Conservation (phyloP, 2,888 invertebrate genomes). For the Galerucella pusilla region DNA sequence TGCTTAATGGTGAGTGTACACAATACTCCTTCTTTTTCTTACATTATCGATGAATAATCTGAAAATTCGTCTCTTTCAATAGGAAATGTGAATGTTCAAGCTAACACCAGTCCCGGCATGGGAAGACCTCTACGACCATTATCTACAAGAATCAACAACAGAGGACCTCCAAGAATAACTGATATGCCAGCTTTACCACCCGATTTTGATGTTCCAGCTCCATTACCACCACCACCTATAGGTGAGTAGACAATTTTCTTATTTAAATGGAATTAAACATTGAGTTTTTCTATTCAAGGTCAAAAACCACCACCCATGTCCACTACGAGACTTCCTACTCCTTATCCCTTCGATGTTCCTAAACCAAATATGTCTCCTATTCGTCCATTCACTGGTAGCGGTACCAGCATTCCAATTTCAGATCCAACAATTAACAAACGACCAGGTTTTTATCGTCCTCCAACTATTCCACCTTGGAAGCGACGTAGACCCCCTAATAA, state of each 20-base stretch:
- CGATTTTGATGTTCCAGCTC: slow-evolving; percentile 72
- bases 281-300: slow-evolving; percentile 48
- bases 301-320: slow-evolving; percentile 66
- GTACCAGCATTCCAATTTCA: slow-evolving; percentile 69
- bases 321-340: slow-evolving; percentile 71
- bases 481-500: slow-evolving; percentile 62
- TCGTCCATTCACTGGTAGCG: slow-evolving; percentile 65
- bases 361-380: slow-evolving; percentile 70
- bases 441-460: slow-evolving; percentile 66
- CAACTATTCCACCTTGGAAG: slow-evolving; percentile 75
- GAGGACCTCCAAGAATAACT: slow-evolving; percentile 88
- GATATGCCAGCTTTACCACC: slow-evolving; percentile 78
- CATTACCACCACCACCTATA: slow-evolving; percentile 62
- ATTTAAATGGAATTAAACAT: background rate
- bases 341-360: slow-evolving; percentile 82
- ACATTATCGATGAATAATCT: background rate
- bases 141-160: slow-evolving; percentile 85
- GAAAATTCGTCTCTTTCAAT: background rate
- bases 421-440: slow-evolving; percentile 75
- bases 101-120: slow-evolving; percentile 73
- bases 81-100: slow-evolving; percentile 83
- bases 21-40: background rate
- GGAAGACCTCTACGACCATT: slow-evolving; percentile 76
- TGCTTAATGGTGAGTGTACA: slow-evolving; percentile 75
- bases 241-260: slow-evolving; percentile 31